A percentile compares a stretch with the other conserved stretches of the same genome.
Conservation (phyloP, 2,888 invertebrate genomes). For the Pollenia angustigena region DNA sequence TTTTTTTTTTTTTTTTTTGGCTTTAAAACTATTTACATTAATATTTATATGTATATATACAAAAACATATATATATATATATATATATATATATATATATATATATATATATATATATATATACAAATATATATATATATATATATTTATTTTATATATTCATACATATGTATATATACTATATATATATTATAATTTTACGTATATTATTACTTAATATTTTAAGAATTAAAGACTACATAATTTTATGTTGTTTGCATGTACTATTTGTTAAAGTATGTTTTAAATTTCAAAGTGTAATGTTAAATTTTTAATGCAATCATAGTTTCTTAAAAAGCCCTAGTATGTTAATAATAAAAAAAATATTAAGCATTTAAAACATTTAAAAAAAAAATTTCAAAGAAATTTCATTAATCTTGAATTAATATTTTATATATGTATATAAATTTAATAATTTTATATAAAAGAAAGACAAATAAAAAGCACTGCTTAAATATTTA, state of each 20-base stretch:
- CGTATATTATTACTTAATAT: not conserved
- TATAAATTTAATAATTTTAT: conserved; percentile 30
- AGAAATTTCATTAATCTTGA: conserved; percentile 47
- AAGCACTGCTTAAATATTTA: conserved; percentile 61
- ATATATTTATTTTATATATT: too few species aligned
- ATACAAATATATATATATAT: too few species aligned
- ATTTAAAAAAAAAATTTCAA: not conserved
- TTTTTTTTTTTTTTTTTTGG: too few species aligned
- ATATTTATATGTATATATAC: too few species aligned
- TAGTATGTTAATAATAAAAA: conserved; percentile 51
- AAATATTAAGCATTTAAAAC: conserved; percentile 27
- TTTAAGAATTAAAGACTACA: conserved; percentile 32
- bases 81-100: too few species aligned
- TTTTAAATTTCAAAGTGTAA: conserved; percentile 50
- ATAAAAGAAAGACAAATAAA: conserved; percentile 29
- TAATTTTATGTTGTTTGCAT: conserved; percentile 29
- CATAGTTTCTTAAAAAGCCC: conserved; percentile 57
- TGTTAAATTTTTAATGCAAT: conserved; percentile 47
- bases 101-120: too few species aligned
- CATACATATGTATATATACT: not conserved
- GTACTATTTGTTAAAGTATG: conserved; percentile 2
- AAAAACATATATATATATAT: too few species aligned
- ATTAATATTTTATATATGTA: conserved; percentile 1
- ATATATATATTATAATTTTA: conserved; percentile 8
- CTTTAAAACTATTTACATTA: too few species aligned